Base-by-base conservation (phyloP, 35 echinoderm and acorn worm genomes). In the Apostichopus parvimensis region DNA sequence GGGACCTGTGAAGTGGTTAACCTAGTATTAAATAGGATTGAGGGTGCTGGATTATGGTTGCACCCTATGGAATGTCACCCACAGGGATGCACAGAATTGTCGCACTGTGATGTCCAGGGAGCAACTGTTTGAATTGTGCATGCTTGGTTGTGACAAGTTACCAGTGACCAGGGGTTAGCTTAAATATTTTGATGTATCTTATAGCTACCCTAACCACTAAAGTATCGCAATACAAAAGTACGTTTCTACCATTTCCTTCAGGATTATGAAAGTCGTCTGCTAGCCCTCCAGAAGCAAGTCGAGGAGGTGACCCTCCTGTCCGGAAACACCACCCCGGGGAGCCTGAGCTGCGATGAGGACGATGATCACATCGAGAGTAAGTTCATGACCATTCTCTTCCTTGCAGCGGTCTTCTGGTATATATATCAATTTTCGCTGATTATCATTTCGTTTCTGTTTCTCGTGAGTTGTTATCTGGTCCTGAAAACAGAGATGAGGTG, bases 361-460 rank as follows among this genome's bases (percentile, higher is more conserved):
- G 92, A 99, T 4, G 97, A 99, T 72, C 91, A 94, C 24, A 93
- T 99, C 14, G 97, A 99, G 92, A 99, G 97, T 96, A 99, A 99
- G 97, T 99, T 99, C 57, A 79, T 94, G 87, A 99, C 95, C 70
- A 96, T 96, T 84, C 78, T 96, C 57, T 96, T 99, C 92, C 77
- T 96, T 68, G 95, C 97, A 55, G 86, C 95, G 21, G 80, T 95
- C 12, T 99, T 96, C 89, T 96, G 95, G 97, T 94, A 96, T 79
- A 94, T 96, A 56, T 99, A 99, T 82, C 94, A 93, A 71, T 99
- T 99, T 77, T 99, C 95, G 9, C 77, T 94, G 21, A 78, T 94
- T 61, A 94, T 99, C 57, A 72, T 99, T 13, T 95, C 97, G 24
- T 83, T 96, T 77, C 70, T 99, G 7, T 99, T 99, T 65, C 83